A percentile compares a stretch with the other conserved stretches of the same genome.
Conservation (phyloP, 2,113 vertebrate species). For the Mionectes macconnelli region DNA sequence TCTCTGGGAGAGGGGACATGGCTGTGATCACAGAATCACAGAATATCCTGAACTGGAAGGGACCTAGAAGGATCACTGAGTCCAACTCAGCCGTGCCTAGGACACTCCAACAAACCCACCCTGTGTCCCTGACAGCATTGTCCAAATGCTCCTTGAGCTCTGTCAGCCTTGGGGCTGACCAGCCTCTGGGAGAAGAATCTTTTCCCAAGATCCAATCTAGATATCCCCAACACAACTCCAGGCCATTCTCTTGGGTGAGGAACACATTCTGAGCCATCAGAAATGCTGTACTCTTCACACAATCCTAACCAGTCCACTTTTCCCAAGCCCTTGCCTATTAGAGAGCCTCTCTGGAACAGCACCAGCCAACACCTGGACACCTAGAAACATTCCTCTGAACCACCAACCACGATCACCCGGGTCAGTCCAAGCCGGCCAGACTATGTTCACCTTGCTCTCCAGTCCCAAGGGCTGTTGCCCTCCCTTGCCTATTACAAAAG, state of each 20-base stretch:
- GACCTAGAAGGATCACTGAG: neutral
- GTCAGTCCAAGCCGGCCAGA: rapidly evolving
- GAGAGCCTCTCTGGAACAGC: neutral
- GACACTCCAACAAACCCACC: neutral
- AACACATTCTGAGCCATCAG: neutral
- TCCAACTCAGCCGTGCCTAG: neutral
- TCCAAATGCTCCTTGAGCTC: neutral
- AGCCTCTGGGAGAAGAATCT: neutral
- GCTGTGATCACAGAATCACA: neutral
- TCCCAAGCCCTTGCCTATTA: neutral
- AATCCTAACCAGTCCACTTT: rapidly evolving
- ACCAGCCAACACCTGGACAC: neutral
- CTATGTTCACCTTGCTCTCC: neutral
- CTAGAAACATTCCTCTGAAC: neutral
- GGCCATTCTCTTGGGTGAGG: neutral
- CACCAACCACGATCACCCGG: rapidly evolving
- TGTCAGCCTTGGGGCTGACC: neutral
- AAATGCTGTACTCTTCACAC: neutral
- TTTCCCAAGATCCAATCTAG: neutral
- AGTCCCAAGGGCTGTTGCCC: neutral
- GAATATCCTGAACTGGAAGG: neutral
- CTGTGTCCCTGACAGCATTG: neutral
- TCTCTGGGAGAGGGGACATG: rapidly evolving
- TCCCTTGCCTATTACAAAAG: neutral
- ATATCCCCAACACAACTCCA: neutral